These are phyloP conservation scores for Fukomys damarensis DNA, from an alignment of 2,113 vertebrate species.

Conservation along the genomic window DNA sequence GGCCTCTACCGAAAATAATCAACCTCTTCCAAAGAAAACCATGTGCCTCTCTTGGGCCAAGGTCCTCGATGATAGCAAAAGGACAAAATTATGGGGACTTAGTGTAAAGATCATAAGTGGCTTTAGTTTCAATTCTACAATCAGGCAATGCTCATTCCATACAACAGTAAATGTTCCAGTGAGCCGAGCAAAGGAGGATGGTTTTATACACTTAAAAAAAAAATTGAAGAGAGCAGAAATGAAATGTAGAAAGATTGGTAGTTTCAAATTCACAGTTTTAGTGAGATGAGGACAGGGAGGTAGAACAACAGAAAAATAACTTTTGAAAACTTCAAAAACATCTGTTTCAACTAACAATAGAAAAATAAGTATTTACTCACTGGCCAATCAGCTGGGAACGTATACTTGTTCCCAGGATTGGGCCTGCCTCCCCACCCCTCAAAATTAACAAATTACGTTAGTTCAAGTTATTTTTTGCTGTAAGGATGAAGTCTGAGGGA, in stretches of 20 bases:
- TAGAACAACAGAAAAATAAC: neutral
- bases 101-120: neutral
- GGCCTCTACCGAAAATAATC: neutral
- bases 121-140: neutral
- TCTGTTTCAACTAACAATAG: neutral
- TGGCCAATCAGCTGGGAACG: neutral
- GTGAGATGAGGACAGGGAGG: neutral
- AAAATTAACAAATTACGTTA: neutral
- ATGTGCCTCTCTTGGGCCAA: neutral
- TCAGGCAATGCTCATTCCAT: neutral
- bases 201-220: neutral
- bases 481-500: neutral
- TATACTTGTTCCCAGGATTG: neutral
- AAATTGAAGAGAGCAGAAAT: neutral
- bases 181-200: neutral
- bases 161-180: neutral
- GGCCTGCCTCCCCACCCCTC: too few relatives aligned
- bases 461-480: neutral
- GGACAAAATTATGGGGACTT: neutral
- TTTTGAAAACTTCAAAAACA: neutral
- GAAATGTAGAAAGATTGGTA: neutral
- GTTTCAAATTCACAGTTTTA: neutral
- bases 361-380: neutral
- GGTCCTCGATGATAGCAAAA: neutral
- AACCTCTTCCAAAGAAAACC: neutral